A percentile compares a stretch with the other conserved stretches of the same genome.
phyloP scores from a whole-genome alignment of 2,888 invertebrate genomes.

The Argynnis bischoffii region DNA sequence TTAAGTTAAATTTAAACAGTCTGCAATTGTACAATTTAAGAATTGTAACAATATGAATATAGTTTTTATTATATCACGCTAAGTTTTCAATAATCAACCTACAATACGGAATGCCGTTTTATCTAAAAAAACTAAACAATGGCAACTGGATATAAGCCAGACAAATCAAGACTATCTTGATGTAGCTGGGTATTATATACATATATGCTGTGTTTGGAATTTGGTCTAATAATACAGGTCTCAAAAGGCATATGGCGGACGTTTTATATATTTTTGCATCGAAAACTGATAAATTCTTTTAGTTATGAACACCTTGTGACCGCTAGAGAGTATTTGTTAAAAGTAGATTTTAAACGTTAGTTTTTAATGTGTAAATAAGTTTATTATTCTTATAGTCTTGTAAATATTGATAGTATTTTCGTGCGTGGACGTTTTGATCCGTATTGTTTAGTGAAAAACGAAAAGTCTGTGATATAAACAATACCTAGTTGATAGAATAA shows the following conservation, averaged over 20 bases:
- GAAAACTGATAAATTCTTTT: constrained; percentile 83
- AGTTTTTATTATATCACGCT: not conserved
- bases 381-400: constrained; percentile 78
- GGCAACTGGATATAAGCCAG: constrained; percentile 70
- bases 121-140: constrained; percentile 58
- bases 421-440: constrained; percentile 83
- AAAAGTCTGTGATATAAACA: constrained; percentile 85
- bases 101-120: constrained; percentile 57
- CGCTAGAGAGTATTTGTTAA: constrained; percentile 80
- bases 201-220: constrained; percentile 41
- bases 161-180: constrained; percentile 49
- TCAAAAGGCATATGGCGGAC: constrained; percentile 83
- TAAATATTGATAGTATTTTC: constrained; percentile 81
- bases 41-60: not conserved
- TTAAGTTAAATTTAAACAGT: too few relatives aligned
- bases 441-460: constrained; percentile 82
- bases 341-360: constrained; percentile 80
- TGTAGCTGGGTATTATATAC: constrained; percentile 29
- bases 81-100: constrained; percentile 25
- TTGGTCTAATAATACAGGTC: constrained; percentile 65
- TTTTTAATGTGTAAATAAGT: constrained; percentile 82
- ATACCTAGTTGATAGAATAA: constrained; percentile 79
- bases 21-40: too few relatives aligned
- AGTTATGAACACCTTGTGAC: constrained; percentile 82
- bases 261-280: constrained; percentile 83